Percentiles rank a stretch among this genome's conserved stretches.
Evolutionary conservation across 1,140 invertebrate species (phyloP).

Genomic region (Cryptotermes secundus): DNA sequence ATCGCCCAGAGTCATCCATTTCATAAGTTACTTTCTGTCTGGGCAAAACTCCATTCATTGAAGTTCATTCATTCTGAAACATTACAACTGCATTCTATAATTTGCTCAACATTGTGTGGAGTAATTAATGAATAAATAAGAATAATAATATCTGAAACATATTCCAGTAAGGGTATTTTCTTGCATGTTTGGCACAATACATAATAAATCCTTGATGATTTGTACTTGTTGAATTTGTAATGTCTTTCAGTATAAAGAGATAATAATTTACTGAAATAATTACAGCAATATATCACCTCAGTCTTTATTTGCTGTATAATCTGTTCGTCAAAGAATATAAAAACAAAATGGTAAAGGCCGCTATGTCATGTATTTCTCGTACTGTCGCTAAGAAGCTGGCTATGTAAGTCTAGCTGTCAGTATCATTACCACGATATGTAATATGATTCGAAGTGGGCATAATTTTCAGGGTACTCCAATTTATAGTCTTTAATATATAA

Average conservation of each 20-base stretch:
- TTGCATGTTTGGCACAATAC: no score
- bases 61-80: conserved; percentile 20
- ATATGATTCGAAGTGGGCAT: background rate
- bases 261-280: background rate
- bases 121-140: background rate
- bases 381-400: background rate
- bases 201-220: no score
- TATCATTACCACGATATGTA: background rate
- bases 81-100: background rate
- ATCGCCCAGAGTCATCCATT: conserved; percentile 33
- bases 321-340: background rate
- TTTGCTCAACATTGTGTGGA: no score
- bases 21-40: background rate
- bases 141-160: background rate
- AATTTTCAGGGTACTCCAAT: background rate
- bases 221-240: background rate
- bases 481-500: background rate
- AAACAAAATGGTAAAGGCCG: background rate
- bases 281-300: background rate
- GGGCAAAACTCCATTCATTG: conserved; percentile 11
- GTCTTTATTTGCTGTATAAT: background rate
- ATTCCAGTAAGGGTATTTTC: no score
- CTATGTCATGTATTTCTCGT: background rate
- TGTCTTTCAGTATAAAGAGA: background rate
- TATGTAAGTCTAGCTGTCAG: background rate